These are phyloP conservation scores for Holothuria glaberrima DNA, from an alignment of 35 echinoderm and acorn worm species.

Conservation along the genomic window DNA sequence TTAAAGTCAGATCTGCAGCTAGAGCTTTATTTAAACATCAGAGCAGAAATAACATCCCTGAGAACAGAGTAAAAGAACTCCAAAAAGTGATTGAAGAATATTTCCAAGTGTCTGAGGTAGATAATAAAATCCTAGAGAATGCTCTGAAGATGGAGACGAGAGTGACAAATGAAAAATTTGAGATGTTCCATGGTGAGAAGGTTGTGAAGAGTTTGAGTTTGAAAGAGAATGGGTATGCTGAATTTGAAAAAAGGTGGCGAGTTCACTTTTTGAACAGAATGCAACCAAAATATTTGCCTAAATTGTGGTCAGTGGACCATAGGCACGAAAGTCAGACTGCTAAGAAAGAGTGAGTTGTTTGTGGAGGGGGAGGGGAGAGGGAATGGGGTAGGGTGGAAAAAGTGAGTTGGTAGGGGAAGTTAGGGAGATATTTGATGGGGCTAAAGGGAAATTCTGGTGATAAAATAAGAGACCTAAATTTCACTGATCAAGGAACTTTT, in stretches of 20 bases:
- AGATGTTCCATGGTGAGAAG: constrained; percentile 86
- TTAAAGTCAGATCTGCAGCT: constrained; percentile 73
- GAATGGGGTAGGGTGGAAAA: no score
- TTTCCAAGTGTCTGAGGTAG: constrained; percentile 53
- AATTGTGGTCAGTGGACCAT: constrained; percentile 94
- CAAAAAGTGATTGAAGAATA: constrained; percentile 53
- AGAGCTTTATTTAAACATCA: constrained; percentile 72
- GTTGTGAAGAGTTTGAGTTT: constrained; percentile 63
- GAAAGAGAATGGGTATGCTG: constrained; percentile 52
- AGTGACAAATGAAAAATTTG: constrained; percentile 65
- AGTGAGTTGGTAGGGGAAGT: no score
- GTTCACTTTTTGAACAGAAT: constrained; percentile 80
- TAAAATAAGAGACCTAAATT: no score
- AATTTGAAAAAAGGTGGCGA: constrained; percentile 94
- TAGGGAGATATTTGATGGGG: no score
- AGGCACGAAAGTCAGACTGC: constrained; percentile 54
- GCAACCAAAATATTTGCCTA: constrained; percentile 81
- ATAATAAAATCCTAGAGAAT: constrained; percentile 53
- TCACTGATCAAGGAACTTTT: no score
- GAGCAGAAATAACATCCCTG: constrained; percentile 67
- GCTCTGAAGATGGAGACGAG: constrained; percentile 66
- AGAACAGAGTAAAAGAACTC: constrained; percentile 67
- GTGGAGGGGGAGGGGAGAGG: no score
- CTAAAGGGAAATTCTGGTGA: no score
- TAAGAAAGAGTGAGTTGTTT: neutral